phyloP scores from a whole-genome alignment of 2,113 vertebrate species.

The Phylloscopus trochilus region DNA sequence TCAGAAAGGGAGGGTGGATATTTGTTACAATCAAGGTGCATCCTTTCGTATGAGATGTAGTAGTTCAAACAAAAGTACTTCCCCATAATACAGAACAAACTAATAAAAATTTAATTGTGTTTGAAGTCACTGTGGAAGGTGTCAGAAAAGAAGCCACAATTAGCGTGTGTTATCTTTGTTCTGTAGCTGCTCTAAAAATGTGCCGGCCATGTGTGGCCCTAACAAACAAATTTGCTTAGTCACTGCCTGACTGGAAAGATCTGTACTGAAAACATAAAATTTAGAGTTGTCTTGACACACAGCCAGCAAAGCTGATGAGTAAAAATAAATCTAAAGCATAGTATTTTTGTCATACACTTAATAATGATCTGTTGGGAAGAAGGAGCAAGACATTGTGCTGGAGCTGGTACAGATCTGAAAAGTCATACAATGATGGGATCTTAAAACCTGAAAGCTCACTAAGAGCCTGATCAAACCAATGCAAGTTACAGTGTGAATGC shows the following conservation, averaged over 20 bases:
- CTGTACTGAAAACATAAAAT: background rate
- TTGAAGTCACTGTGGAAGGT: background rate
- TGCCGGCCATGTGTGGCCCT: background rate
- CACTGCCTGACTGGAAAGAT: background rate
- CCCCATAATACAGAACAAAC: background rate
- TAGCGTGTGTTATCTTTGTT: rapidly evolving
- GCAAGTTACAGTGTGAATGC: background rate
- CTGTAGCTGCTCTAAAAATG: background rate
- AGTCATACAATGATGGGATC: background rate
- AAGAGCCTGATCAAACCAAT: background rate
- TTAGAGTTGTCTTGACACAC: background rate
- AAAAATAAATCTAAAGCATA: background rate
- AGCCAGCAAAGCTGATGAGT: background rate
- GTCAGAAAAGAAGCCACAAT: background rate
- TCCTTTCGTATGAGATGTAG: background rate
- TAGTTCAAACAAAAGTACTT: background rate
- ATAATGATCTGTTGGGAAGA: background rate
- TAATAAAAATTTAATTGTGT: background rate
- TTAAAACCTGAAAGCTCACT: background rate
- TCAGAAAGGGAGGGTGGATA: background rate
- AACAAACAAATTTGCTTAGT: background rate
- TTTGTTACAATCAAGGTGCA: background rate
- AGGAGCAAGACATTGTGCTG: background rate
- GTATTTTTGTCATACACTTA: background rate
- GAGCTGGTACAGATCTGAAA: background rate